Conservation (phyloP, 1,140 invertebrate genomes). For the Caenorhabditis briggsae region DNA sequence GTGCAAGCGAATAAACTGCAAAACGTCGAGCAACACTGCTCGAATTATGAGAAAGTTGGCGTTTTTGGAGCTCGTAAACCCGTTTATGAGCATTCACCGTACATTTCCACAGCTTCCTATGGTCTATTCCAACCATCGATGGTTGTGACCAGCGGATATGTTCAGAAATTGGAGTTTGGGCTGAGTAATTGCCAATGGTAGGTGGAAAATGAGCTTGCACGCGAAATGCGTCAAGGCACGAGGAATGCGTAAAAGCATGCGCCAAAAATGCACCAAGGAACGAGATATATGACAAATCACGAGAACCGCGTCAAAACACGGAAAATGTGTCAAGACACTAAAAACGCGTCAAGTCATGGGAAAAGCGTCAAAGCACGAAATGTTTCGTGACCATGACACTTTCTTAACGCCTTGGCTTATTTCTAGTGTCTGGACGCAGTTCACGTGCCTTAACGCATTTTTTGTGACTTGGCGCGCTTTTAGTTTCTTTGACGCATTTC, state of each 20-base stretch:
- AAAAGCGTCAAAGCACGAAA: too few relatives aligned
- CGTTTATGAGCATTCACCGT: background rate
- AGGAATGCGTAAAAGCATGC: too few relatives aligned
- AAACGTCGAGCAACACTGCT: background rate
- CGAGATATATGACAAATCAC: background rate
- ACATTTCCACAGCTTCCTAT: background rate
- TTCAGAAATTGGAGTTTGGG: background rate
- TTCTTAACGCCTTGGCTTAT: too few relatives aligned
- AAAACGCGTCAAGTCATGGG: too few relatives aligned
- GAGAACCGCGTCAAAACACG: too few relatives aligned
- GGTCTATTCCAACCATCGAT: background rate
- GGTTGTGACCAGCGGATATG: background rate
- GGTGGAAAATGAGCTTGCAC: background rate
- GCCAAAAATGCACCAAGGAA: background rate
- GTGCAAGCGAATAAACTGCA: background rate
- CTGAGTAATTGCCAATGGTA: constrained; percentile 11
- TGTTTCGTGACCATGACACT: too few relatives aligned
- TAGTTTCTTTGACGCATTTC: too few relatives aligned
- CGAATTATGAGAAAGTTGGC: constrained; percentile 2
- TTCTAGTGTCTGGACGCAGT: too few relatives aligned
- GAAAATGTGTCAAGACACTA: too few relatives aligned
- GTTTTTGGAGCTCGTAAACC: background rate
- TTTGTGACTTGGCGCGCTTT: too few relatives aligned
- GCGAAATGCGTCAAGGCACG: too few relatives aligned
- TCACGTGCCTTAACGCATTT: too few relatives aligned